These are phyloP conservation scores for Physocephala rufipes DNA, from an alignment of 2,888 invertebrate genomes.

Conservation along the genomic window DNA sequence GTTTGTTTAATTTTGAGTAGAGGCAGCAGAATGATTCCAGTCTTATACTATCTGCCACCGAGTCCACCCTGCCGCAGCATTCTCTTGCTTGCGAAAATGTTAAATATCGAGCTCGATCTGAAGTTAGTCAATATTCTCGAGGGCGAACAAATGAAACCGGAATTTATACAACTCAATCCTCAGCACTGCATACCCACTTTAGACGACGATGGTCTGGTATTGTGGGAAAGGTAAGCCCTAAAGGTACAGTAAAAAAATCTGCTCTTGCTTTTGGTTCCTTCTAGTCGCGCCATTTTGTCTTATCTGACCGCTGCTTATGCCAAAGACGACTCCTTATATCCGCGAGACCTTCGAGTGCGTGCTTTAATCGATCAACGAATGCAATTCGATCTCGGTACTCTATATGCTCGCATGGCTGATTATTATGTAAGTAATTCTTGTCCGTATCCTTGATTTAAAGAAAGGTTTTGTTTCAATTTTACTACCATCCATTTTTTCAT, in stretches of 20 bases:
- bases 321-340: conserved; percentile 71
- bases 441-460: neutral
- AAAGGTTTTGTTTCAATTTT: neutral
- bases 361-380: conserved; percentile 71
- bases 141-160: conserved; percentile 71
- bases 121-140: conserved; percentile 69
- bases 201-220: conserved; percentile 68
- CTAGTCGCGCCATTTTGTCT: conserved; percentile 68
- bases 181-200: conserved; percentile 71
- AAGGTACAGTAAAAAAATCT: neutral
- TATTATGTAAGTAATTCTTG: conserved; percentile 68
- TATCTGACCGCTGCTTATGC: conserved; percentile 72
- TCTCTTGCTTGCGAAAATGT: conserved; percentile 69
- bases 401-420: conserved; percentile 68
- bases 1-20: conserved; percentile 64
- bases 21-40: conserved; percentile 63
- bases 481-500: conserved; percentile 2
- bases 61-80: conserved; percentile 73
- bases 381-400: conserved; percentile 70
- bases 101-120: conserved; percentile 71
- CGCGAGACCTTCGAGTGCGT: conserved; percentile 70
- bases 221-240: conserved; percentile 67
- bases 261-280: neutral
- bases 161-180: conserved; percentile 69
- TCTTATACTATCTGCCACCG: conserved; percentile 69